phyloP scores from a whole-genome alignment of 30 jellyfish, hydroid and myxozoan genomes.

The Aurelia coerulea region DNA sequence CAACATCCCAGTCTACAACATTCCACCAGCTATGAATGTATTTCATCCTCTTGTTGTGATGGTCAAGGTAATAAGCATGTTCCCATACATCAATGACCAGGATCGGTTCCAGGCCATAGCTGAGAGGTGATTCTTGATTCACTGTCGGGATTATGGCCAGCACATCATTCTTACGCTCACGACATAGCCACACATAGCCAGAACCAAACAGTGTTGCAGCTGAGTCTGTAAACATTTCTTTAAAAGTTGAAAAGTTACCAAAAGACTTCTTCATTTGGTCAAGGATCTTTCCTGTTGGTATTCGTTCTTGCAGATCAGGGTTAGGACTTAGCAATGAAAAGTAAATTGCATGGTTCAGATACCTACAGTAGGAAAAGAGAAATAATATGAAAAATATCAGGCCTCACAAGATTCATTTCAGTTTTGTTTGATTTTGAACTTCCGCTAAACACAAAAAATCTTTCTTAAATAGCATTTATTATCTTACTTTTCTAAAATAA shows the following conservation, averaged over 20 bases:
- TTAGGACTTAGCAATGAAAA: slow-evolving; percentile 84
- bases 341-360: slow-evolving; percentile 81
- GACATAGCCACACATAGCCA: slow-evolving; percentile 91
- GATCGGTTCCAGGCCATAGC: slow-evolving; percentile 73
- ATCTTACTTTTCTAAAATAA: background rate
- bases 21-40: slow-evolving; percentile 83
- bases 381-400: background rate
- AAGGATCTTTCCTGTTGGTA: slow-evolving; percentile 44
- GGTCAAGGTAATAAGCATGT: slow-evolving; percentile 79
- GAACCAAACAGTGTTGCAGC: slow-evolving; percentile 86
- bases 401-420: background rate
- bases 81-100: slow-evolving; percentile 89
- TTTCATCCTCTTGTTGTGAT: slow-evolving; percentile 56
- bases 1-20: slow-evolving; percentile 73
- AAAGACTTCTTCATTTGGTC: slow-evolving; percentile 50
- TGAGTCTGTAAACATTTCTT: slow-evolving; percentile 67
- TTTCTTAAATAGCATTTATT: too few species aligned
- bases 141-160: slow-evolving; percentile 68
- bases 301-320: slow-evolving; percentile 33
- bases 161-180: slow-evolving; percentile 55
- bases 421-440: background rate
- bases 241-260: slow-evolving; percentile 70
- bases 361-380: slow-evolving; percentile 35
- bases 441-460: too few species aligned
- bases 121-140: slow-evolving; percentile 67